Percentiles rank a stretch among this genome's conserved stretches.
These are phyloP conservation scores for Anastatus disparis DNA, from an alignment of 1,140 invertebrate species.

Conservation along the genomic window DNA sequence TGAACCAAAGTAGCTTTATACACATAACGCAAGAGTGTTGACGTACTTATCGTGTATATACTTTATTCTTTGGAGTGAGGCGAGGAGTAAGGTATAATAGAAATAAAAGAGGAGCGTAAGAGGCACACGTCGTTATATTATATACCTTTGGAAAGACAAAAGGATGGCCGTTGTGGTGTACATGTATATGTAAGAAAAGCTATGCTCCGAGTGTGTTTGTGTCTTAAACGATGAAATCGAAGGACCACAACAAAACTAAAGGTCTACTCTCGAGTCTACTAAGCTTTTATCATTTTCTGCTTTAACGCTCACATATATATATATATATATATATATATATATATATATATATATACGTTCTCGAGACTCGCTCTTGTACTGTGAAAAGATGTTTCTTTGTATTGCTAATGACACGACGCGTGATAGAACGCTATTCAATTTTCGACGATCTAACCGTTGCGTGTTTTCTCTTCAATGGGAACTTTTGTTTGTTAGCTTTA, in stretches of 20 bases:
- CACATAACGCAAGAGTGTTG: constrained; percentile 2
- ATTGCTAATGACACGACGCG: neutral
- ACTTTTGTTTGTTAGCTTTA: neutral
- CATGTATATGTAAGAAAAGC: too few species aligned
- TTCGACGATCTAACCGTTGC: neutral
- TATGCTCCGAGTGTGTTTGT: too few species aligned
- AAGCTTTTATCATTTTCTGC: constrained; percentile 9
- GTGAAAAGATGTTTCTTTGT: neutral
- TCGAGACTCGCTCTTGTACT: too few species aligned
- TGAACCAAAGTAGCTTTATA: too few species aligned
- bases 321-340: neutral
- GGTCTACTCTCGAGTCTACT: too few species aligned
- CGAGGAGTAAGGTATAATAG: too few species aligned
- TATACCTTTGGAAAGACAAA: constrained; percentile 16
- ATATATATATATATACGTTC: too few species aligned
- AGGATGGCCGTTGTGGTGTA: constrained; percentile 40
- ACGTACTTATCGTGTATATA: constrained; percentile 22
- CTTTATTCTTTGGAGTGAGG: constrained; percentile 9
- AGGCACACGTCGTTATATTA: too few species aligned
- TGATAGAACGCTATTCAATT: constrained; percentile 1
- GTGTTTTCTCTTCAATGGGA: neutral
- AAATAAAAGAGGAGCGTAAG: constrained; percentile 41
- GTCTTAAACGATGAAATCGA: too few species aligned
- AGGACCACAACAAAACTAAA: too few species aligned
- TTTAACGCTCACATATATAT: neutral